Percentiles rank a stretch among this genome's conserved stretches.
These are phyloP conservation scores for Parotia lawesii DNA, from an alignment of 2,113 vertebrate species.

Conservation along the genomic window DNA sequence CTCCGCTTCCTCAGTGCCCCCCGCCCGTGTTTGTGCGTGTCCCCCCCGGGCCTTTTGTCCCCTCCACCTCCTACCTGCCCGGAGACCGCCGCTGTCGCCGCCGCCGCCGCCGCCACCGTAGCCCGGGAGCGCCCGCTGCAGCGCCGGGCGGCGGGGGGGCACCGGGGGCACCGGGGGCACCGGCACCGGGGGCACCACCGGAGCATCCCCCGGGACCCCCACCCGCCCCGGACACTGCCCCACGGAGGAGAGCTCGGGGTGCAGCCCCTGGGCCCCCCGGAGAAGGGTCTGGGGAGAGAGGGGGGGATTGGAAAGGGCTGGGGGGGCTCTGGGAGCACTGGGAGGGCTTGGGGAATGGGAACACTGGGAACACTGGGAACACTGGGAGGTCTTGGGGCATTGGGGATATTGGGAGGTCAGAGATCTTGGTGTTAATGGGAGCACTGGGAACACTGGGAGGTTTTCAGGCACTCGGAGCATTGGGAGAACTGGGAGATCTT, in stretches of 20 bases:
- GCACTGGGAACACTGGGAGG: no score
- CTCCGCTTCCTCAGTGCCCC: background rate
- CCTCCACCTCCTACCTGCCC: background rate
- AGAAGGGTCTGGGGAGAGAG: fast-evolving
- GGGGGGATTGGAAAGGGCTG: background rate
- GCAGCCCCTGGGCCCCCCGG: background rate
- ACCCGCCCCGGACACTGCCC: background rate
- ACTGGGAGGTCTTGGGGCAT: background rate
- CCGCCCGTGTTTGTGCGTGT: background rate
- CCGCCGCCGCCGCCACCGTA: background rate
- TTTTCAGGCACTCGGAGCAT: background rate
- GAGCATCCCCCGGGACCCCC: background rate
- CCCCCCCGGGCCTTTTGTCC: background rate
- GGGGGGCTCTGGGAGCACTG: background rate
- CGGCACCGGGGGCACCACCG: background rate
- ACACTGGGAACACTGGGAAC: background rate
- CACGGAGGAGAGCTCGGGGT: background rate
- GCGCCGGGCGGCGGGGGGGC: background rate
- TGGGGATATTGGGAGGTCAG: no score
- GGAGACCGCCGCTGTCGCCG: background rate
- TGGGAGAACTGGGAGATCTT: background rate
- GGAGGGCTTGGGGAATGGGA: no score
- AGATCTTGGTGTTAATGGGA: no score
- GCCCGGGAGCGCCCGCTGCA: background rate
- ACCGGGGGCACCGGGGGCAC: background rate